A percentile compares a stretch with the other conserved stretches of the same genome.
These are phyloP conservation scores for Phytoseiulus persimilis DNA, from an alignment of 2,888 invertebrate species.

Conservation along the genomic window DNA sequence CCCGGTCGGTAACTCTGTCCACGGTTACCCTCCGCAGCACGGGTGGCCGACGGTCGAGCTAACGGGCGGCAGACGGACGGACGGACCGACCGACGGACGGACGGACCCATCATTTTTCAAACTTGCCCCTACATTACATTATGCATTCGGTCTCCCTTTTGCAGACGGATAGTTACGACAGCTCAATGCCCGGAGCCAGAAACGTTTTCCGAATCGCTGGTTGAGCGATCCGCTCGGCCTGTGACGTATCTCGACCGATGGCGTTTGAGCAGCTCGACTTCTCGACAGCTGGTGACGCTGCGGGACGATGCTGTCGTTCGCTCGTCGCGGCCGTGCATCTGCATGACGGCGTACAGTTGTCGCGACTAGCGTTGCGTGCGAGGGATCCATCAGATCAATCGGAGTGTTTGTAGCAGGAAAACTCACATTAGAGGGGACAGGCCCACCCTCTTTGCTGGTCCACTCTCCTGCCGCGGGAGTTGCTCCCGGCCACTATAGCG, in stretches of 20 bases:
- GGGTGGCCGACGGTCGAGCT: neutral
- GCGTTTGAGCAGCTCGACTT: neutral
- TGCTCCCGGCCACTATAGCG: neutral
- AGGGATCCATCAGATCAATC: constrained; percentile 38
- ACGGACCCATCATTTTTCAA: constrained; percentile 37
- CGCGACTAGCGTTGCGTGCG: constrained; percentile 32
- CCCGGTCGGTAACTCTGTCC: neutral
- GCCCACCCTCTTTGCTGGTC: neutral
- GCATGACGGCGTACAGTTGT: neutral
- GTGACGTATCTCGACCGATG: neutral
- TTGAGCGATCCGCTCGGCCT: neutral
- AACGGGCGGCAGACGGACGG: neutral
- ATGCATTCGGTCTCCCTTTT: constrained; percentile 34
- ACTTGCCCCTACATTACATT: constrained; percentile 39
- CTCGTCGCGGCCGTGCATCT: neutral
- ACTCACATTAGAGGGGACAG: constrained; percentile 38
- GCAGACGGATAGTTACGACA: constrained; percentile 32
- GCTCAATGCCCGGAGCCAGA: neutral
- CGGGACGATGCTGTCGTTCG: neutral
- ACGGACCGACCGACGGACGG: neutral
- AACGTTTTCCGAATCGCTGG: neutral
- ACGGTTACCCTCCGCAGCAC: neutral
- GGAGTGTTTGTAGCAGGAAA: constrained; percentile 38
- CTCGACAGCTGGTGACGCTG: neutral
- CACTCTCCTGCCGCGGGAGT: neutral